A percentile compares a stretch with the other conserved stretches of the same genome.
Conservation (phyloP, 2,113 vertebrate species). For the Synodontis membranacea region DNA sequence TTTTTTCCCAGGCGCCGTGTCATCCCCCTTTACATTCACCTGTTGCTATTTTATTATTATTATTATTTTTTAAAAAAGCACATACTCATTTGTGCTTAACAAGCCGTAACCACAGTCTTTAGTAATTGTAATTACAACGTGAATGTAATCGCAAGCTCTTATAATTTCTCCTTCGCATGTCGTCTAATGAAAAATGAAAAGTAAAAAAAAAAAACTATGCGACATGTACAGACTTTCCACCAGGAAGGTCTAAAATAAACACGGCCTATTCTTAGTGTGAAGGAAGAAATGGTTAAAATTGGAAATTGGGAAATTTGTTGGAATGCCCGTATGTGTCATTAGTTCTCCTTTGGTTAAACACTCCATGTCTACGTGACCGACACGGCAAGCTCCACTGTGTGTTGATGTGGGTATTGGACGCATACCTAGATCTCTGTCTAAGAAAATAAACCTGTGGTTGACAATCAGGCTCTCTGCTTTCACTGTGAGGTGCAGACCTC, state of each 20-base stretch:
- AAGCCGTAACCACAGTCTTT: too few relatives aligned
- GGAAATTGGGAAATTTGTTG: neutral
- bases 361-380: conserved; percentile 60
- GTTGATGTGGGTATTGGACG: conserved; percentile 65
- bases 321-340: conserved; percentile 5
- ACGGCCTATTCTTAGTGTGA: neutral
- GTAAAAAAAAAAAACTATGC: too few relatives aligned
- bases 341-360: neutral
- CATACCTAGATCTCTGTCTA: conserved; percentile 61
- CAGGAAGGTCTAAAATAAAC: neutral
- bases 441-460: conserved; percentile 64
- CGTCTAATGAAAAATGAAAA: neutral
- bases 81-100: too few relatives aligned
- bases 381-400: conserved; percentile 42
- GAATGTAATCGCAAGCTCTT: neutral
- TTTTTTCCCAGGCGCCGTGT: neutral
- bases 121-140: neutral
- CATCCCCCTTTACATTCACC: neutral
- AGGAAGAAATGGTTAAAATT: neutral
- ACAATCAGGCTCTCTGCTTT: conserved; percentile 45
- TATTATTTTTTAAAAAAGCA: too few relatives aligned
- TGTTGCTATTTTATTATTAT: neutral
- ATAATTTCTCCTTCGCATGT: neutral
- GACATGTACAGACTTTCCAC: neutral
- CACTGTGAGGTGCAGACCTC: neutral